Base-by-base conservation (phyloP, 2,797 vertebrate genomes). In the Holocentrus rufus region DNA sequence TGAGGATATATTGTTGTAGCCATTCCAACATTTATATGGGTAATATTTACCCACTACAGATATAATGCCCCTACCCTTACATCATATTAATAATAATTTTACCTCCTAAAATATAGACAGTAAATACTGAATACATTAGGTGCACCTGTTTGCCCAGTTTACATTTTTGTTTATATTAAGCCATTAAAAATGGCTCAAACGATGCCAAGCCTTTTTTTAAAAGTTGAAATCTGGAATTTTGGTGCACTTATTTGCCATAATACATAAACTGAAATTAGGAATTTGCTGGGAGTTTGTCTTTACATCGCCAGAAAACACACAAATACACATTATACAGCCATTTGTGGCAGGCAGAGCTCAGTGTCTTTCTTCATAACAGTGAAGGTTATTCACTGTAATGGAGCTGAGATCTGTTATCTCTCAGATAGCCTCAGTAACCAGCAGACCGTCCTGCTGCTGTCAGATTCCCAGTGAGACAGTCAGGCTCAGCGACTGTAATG, bases 131-230 rank as follows among this genome's bases (percentile, higher is more conserved):
- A 55, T 18, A 60, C 20, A 15, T 55, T 3, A 47, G 18, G 56
- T 15, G 34, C 34, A 70, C 30, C 64, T n/a, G 18, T 74, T 72
- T 81, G 13, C 58, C 31, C 73, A 52, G 50, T 82, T 87, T 77
- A 86, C 54, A 70, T 72, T 75, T 76, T 31, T 49, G 14, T 42
- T 39, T 22, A 36, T 36, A 3, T 68, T 73, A 23, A 62, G 87
- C 87, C 90, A 87, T 60, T 75, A 14, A 17, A 47, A 74, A 76
- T 69, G 85, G 72, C 69, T 76, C 56, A 68, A 74, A 7, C 85
- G 53, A 85, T 87, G 91, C 90, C 89, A 92, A 83, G 80, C 76
- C 80, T 42, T 14, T 34, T 79, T 80, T 60, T 78, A 50, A 49
- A 49, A 11, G 3, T 31, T 17, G 0, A 22, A 67, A 39, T 65